Evolutionary conservation across 1,140 invertebrate species (phyloP), one percentile per base, ranked within the genome.

Genomic region (Proctacanthus coquilletti): DNA sequence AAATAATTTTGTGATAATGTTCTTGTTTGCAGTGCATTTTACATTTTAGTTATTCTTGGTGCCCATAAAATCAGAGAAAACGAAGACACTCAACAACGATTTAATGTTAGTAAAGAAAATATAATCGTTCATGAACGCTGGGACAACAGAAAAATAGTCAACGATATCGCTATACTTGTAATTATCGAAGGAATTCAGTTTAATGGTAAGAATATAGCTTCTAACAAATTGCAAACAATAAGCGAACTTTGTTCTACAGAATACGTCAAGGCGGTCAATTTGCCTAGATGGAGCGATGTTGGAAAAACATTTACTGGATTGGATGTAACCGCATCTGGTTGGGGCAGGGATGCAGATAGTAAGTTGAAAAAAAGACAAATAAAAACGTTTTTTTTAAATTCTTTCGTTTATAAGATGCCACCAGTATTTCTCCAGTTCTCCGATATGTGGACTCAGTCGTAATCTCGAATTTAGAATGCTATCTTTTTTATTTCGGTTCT

Each of bases 151-250:
- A 44, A 39, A 5, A 25, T 52, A 5, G 38, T n/a, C 20, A 51
- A 53, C 31, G 52, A 54, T 9, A 54, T 54, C 30, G 52, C 52
- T 0, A 13, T 54, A 17, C 54, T 54, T 21, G 50, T 47, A 35
- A 21, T 54, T 41, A 52, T 52, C 2, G 42, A 40, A 11, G 21
- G 40, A 13, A 50, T 53, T 29, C 31, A 36, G 1, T 45, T 54
- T 27, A 54, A 49, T 25, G 18, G 39, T 40, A 25, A 23, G 30
- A 18, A 4, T n/a, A 13, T 8, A 17, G 5, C 29, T 37, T n/a
- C 29, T 21, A 35, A n/a, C n/a, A 29, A 9, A 2, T 41, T 17
- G 13, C 21, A 21, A 38, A 23, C 27, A 41, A 23, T 23, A n/a
- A 14, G 37, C 5, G 13, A 34, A n/a, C n/a, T n/a, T n/a, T n/a